Evolutionary conservation across 1,140 invertebrate species (phyloP).

Genomic region (Diprion similis): DNA sequence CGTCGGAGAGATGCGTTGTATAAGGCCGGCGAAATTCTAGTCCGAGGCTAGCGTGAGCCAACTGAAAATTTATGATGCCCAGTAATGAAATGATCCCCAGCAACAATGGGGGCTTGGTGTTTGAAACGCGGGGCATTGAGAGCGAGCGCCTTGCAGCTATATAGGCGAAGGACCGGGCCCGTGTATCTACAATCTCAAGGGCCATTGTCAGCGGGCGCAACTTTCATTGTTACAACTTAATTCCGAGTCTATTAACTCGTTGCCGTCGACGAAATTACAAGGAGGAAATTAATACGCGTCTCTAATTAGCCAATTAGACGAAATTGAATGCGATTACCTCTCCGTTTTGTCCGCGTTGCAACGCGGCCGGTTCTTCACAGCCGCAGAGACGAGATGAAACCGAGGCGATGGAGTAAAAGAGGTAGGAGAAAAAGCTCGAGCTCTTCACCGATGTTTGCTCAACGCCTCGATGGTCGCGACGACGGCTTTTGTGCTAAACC

Average conservation of each 20-base stretch:
- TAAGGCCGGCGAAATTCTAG: not conserved
- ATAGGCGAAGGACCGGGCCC: no score
- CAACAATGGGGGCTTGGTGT: not conserved
- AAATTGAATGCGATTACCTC: not conserved
- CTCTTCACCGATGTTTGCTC: no score
- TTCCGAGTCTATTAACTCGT: conserved; percentile 2
- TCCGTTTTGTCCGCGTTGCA: not conserved
- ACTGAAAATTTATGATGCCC: conserved; percentile 5
- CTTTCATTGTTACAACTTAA: conserved; percentile 5
- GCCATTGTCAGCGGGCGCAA: conserved; percentile 4
- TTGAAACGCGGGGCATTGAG: not conserved
- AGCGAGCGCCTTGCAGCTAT: not conserved
- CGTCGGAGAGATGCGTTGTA: no score
- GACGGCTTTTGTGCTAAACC: no score
- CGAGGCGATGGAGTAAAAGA: no score
- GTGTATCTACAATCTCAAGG: conserved; percentile 3
- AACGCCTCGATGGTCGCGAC: no score
- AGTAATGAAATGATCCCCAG: not conserved
- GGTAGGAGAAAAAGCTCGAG: no score
- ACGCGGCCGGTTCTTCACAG: no score
- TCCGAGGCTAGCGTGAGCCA: not conserved
- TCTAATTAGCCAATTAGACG: not conserved
- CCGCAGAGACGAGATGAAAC: no score
- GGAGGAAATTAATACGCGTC: not conserved
- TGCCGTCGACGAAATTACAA: not conserved